Conservation (phyloP, 1,140 invertebrate genomes). For the Charaxes varanes region DNA sequence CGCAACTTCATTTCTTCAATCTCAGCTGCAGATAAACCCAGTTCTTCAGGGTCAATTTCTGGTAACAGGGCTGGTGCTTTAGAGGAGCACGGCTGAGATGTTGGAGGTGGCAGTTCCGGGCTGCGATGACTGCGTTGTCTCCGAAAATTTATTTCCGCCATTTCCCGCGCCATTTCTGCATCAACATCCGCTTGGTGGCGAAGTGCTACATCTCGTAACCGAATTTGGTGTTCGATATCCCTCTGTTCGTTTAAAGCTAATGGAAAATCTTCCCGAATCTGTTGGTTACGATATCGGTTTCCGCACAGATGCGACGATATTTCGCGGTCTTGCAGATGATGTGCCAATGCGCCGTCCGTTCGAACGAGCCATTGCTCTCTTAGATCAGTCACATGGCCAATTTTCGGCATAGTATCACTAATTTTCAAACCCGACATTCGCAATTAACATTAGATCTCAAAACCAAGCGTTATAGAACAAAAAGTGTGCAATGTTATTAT, state of each 20-base stretch:
- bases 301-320: constrained; percentile 87
- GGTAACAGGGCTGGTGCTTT: constrained; percentile 30
- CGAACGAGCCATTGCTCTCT: constrained; percentile 89
- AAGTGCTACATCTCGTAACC: constrained; percentile 39
- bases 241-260: constrained; percentile 87
- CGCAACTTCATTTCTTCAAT: constrained; percentile 74
- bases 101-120: constrained; percentile 18
- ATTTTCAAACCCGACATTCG: constrained; percentile 48
- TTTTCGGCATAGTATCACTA: constrained; percentile 65
- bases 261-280: constrained; percentile 91
- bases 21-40: constrained; percentile 75
- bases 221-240: constrained; percentile 54
- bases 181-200: constrained; percentile 58
- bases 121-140: constrained; percentile 36
- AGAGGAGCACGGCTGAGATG: constrained; percentile 43
- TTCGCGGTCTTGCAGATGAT: constrained; percentile 92
- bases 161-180: constrained; percentile 58
- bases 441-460: constrained; percentile 1
- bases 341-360: constrained; percentile 92
- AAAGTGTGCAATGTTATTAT: constrained; percentile 11
- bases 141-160: constrained; percentile 60
- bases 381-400: constrained; percentile 60
- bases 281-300: constrained; percentile 90
- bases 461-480: background rate
- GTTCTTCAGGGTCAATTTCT: constrained; percentile 61